Conservation (phyloP, 2,888 invertebrate genomes). For the Lasioglossum lativentre region DNA sequence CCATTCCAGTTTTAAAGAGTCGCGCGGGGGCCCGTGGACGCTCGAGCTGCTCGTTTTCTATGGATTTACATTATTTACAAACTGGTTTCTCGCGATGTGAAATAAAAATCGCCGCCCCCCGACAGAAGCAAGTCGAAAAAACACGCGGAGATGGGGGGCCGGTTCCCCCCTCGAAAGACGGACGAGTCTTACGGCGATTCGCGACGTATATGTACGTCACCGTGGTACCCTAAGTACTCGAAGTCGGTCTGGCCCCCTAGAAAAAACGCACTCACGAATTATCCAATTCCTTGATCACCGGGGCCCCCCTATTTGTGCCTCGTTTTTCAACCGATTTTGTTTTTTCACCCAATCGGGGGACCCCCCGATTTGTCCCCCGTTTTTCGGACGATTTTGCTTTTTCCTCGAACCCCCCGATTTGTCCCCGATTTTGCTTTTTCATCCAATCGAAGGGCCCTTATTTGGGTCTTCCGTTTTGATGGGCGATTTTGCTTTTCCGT, state of each 20-base stretch:
- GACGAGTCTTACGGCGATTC: conserved; percentile 44
- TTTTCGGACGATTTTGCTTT: neutral
- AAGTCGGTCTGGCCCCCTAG: neutral
- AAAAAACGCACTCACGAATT: neutral
- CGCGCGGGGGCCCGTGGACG: conserved; percentile 53
- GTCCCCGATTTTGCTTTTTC: neutral
- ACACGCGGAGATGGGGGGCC: conserved; percentile 12
- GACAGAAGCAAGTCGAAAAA: conserved; percentile 46
- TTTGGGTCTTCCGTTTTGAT: neutral
- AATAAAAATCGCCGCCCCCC: conserved; percentile 77
- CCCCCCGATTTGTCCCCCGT: neutral
- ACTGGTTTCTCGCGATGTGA: conserved; percentile 79
- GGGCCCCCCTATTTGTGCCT: neutral
- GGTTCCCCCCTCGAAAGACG: conserved; percentile 40
- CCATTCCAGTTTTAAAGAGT: conserved; percentile 74
- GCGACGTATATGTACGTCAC: conserved; percentile 48
- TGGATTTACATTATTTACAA: conserved; percentile 81
- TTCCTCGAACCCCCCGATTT: neutral
- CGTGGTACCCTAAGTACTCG: conserved; percentile 40
- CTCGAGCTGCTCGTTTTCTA: conserved; percentile 71
- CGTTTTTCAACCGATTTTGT: neutral
- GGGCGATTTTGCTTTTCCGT: neutral
- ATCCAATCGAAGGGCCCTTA: neutral
- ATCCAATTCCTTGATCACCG: neutral
- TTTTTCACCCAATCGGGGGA: neutral